Evolutionary conservation across 2,113 vertebrate species (phyloP), one percentile per base, ranked within the genome.

Genomic region (Puffinus mauretanicus): DNA sequence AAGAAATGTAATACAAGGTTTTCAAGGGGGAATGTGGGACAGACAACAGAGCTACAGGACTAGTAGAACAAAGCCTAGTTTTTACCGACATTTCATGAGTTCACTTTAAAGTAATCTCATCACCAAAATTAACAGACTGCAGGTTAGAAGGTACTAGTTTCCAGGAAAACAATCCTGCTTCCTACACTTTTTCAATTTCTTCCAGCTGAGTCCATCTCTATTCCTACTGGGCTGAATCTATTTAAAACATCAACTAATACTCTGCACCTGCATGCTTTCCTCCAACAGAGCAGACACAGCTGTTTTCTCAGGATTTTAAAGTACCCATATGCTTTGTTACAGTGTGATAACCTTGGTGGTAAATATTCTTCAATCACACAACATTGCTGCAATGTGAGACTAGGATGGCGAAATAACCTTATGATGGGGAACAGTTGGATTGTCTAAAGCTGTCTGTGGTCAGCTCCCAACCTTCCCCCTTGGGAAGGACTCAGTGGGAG

Each of bases 1-100:
- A 25, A 36, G 24, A 55, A n/a, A 38, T 19, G 5, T 18, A n/a
- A 66, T 11, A 4, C 2, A 6, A 46, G 3, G 32, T 76, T 88
- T 47, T 40, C n/a, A 6, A 9, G 22, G 24, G 13, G 4, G 3
- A 4, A 10, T 6, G 8, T 5, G 21, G 15, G 14, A 10, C 5
- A 3, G 34, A 9, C 6, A 14, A 8, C 32, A 30, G 26, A 55
- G 27, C 13, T 55, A 11, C 16, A 66, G 13, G 18, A 40, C 26
- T 9, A 57, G 9, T 1, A 19, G 44, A 44, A 64, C 24, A 64
- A 73, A 66, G 8, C 13, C 27, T 22, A 11, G 0, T 16, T 92
- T 90, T 86, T 7, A 61, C 3, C 51, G 29, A 21, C 1, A 4
- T 66, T 71, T 83, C 4, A 5, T 4, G 0, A 58, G 15, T 11